Conservation (phyloP, 2,888 invertebrate genomes). For the Carabus problematicus region DNA sequence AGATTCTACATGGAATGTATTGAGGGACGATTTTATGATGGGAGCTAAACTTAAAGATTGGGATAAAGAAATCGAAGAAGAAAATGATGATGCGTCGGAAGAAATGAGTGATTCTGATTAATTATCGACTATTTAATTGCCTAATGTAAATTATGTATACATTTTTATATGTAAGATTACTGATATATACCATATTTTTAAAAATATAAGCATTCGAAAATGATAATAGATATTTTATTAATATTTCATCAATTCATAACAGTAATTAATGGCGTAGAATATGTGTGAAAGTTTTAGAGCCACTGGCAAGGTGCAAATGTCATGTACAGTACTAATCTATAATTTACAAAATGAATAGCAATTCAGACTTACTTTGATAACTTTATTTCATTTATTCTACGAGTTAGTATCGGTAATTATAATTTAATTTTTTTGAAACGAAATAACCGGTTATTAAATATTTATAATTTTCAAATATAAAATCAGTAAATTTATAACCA, state of each 20-base stretch:
- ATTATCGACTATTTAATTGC: neutral
- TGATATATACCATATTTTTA: slow-evolving; percentile 20
- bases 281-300: slow-evolving; percentile 21
- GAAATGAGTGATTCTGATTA: slow-evolving; percentile 37
- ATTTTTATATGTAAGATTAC: slow-evolving; percentile 17
- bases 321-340: no score
- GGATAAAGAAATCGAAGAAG: slow-evolving; percentile 76
- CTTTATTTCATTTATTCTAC: no score
- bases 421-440: no score
- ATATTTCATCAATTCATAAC: neutral
- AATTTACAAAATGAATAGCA: no score
- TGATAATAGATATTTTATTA: neutral
- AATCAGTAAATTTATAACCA: slow-evolving; percentile 1
- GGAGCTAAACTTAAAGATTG: slow-evolving; percentile 90
- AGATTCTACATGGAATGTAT: slow-evolving; percentile 67
- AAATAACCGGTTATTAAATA: no score
- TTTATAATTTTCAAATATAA: no score
- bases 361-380: no score
- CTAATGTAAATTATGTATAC: slow-evolving; percentile 4
- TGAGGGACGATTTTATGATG: slow-evolving; percentile 88
- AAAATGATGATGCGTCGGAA: slow-evolving; percentile 49
- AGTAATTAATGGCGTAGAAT: neutral
- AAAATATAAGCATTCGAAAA: neutral
- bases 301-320: slow-evolving; percentile 7
- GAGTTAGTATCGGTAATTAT: no score